These are phyloP conservation scores for Eclectus roratus DNA, from an alignment of 2,113 vertebrate genomes.

Conservation along the genomic window DNA sequence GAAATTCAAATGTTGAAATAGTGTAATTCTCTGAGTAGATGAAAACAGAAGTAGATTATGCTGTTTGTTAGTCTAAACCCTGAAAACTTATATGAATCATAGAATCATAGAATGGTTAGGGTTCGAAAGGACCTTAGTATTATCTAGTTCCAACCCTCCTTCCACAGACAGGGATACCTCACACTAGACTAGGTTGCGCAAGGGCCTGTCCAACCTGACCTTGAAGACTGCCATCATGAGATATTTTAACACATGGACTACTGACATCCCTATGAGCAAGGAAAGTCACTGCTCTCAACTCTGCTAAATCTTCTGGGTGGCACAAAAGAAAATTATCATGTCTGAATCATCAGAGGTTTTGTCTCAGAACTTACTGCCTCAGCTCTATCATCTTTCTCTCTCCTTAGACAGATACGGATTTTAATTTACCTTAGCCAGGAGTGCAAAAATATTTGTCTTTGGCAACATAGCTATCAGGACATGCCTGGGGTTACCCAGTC, in stretches of 20 bases:
- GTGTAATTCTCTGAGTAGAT: neutral
- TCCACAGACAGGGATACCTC: neutral
- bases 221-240: neutral
- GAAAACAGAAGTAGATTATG: neutral
- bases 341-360: neutral
- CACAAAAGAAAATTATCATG: neutral
- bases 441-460: neutral
- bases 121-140: neutral
- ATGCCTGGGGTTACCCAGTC: accelerated
- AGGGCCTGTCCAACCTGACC: neutral
- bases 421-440: neutral
- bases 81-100: neutral
- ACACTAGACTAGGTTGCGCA: neutral
- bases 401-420: neutral
- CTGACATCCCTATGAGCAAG: accelerated
- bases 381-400: neutral
- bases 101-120: neutral
- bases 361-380: neutral
- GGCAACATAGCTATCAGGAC: neutral
- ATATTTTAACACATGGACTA: accelerated
- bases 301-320: neutral
- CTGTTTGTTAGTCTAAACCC: neutral
- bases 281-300: neutral
- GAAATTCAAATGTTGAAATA: neutral
- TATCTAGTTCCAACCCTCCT: neutral